phyloP scores from a whole-genome alignment of 1,140 invertebrate species.

The Mercenaria mercenaria region DNA sequence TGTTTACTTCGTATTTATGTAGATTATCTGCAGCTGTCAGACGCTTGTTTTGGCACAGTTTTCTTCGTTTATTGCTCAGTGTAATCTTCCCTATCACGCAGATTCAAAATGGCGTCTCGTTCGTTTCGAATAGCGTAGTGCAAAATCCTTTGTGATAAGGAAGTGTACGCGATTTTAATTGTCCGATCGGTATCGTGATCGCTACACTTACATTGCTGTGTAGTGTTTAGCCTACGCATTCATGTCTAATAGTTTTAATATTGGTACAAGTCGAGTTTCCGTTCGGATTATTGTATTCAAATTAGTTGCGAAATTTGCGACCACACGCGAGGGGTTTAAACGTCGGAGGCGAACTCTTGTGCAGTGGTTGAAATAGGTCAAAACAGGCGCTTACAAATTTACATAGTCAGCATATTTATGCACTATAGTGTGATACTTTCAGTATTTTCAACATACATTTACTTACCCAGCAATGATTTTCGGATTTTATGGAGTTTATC shows the following conservation, averaged over 20 bases:
- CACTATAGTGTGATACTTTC: not conserved
- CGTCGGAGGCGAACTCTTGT: conserved; percentile 4
- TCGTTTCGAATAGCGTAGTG: not conserved
- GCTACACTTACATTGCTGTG: not conserved
- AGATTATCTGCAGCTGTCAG: conserved; percentile 24
- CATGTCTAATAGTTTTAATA: not conserved
- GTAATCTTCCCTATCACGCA: conserved; percentile 7
- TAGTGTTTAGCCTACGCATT: not conserved
- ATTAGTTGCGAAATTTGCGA: not conserved
- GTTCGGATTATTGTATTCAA: not conserved
- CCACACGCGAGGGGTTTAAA: conserved; percentile 33
- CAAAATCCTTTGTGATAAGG: conserved; percentile 51
- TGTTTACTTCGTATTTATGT: not conserved
- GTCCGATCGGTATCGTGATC: not conserved
- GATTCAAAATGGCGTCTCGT: conserved; percentile 47
- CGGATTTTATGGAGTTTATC: too few species aligned
- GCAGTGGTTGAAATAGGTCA: conserved; percentile 34
- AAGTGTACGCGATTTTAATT: not conserved
- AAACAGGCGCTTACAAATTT: not conserved
- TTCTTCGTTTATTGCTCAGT: not conserved
- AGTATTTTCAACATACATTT: too few species aligned
- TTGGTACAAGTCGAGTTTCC: not conserved
- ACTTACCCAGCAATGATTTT: too few species aligned
- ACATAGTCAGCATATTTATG: not conserved
- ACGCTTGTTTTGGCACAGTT: not conserved